phyloP scores from a whole-genome alignment of 1,140 invertebrate genomes.

The Arion vulgaris region DNA sequence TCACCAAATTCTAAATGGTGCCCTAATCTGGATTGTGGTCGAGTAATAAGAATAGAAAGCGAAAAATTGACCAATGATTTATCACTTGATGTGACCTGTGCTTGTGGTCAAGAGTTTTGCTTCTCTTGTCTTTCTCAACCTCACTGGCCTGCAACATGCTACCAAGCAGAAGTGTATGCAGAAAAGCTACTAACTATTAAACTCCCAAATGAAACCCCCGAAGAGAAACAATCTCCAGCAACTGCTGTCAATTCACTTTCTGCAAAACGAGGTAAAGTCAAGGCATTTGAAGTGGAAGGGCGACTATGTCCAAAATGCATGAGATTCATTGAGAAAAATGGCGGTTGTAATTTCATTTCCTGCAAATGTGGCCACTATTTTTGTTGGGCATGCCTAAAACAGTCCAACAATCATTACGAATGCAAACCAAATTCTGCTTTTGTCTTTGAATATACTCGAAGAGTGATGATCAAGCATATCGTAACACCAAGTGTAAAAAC shows the following conservation, averaged over 20 bases:
- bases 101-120: slow-evolving; percentile 52
- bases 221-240: not conserved
- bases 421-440: not conserved
- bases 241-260: not conserved
- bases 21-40: slow-evolving; percentile 53
- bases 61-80: not conserved
- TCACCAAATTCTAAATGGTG: slow-evolving; percentile 50
- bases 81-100: slow-evolving; percentile 41
- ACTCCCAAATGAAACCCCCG: not conserved
- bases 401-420: not conserved
- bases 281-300: slow-evolving; percentile 17
- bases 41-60: slow-evolving; percentile 42
- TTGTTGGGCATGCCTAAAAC: slow-evolving; percentile 36
- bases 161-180: slow-evolving; percentile 40
- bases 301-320: slow-evolving; percentile 33
- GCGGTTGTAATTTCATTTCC: slow-evolving; percentile 37
- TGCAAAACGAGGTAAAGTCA: not conserved
- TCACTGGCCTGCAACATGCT: slow-evolving; percentile 59
- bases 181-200: slow-evolving; percentile 23
- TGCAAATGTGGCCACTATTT: slow-evolving; percentile 38
- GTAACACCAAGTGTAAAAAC: not conserved
- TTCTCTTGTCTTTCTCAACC: slow-evolving; percentile 50
- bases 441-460: not conserved
- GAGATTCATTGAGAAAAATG: slow-evolving; percentile 40
- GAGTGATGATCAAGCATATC: not conserved